Evolutionary conservation across 2,888 invertebrate species (phyloP).

Genomic region (Fragum whitleyi): DNA sequence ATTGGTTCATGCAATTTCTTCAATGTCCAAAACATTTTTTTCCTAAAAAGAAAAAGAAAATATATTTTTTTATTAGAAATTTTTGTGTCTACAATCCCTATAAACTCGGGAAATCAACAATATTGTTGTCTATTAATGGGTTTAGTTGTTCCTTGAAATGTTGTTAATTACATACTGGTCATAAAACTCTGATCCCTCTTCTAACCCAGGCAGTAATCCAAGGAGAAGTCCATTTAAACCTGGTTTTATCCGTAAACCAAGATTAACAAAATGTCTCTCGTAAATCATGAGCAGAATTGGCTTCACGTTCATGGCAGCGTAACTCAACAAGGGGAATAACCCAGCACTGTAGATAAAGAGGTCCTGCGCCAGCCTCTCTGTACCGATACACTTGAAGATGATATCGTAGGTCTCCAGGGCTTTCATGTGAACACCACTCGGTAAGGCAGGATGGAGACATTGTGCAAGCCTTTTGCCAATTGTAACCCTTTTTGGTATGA

Average conservation of each 20-base stretch:
- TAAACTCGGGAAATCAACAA: no score
- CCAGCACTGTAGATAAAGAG: conserved; percentile 92
- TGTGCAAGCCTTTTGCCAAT: conserved; percentile 96
- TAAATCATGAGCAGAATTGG: conserved; percentile 93
- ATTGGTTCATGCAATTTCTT: no score
- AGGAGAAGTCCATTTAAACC: conserved; percentile 95
- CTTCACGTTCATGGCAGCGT: conserved; percentile 95
- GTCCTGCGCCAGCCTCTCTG: conserved; percentile 91
- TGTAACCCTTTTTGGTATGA: conserved; percentile 94
- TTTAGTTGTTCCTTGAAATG: no score
- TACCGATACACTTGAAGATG: conserved; percentile 95
- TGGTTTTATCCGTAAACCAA: conserved; percentile 91
- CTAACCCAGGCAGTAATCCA: conserved; percentile 94
- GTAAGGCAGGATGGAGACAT: conserved; percentile 96
- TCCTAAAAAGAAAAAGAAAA: no score
- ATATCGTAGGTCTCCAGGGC: conserved; percentile 96
- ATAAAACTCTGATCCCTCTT: conserved; percentile 93
- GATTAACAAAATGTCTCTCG: conserved; percentile 94
- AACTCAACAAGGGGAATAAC: conserved; percentile 94
- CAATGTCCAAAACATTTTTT: no score
- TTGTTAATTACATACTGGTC: conserved; percentile 88
- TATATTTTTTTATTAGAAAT: no score
- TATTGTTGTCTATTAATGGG: no score
- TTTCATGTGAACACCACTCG: conserved; percentile 96
- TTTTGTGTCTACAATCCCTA: no score